Evolutionary conservation across 2,113 vertebrate genomes (phyloP), one percentile per base, ranked within the genome.

Genomic region (Calyptomena viridis): DNA sequence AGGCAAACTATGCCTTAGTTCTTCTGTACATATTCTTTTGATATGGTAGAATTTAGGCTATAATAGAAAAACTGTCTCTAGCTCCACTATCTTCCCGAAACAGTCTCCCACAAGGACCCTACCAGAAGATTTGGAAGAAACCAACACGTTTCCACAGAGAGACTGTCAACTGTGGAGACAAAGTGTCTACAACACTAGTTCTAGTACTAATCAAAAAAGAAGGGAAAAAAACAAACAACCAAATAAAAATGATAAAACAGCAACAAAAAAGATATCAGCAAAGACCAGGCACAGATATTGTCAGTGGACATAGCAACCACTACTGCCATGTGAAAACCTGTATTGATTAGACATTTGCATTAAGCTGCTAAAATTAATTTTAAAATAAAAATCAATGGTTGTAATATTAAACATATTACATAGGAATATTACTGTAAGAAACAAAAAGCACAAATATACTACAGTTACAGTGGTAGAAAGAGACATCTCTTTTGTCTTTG

Each of bases 211-310:
- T 31, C 5, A 33, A 78, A 63, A 47, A 79, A 59, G 11, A 11
- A 58, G 16, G 11, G 2, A 12, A 49, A 31, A 35, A 35, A 60
- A 4, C 1, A 58, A 75, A 21, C 3, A 5, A 67, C 9, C 17
- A 84, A 49, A 47, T 52, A 67, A 72, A 23, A 21, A 4, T 10
- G 62, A 46, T 1, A 69, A 44, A 71, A 47, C 6, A 52, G 53
- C 4, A 9, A n/a, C n/a, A 22, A 24, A 75, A 60, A 7, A 5
- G 13, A 6, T 5, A 42, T 27, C 8, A 33, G 13, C 0, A 1
- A 72, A 63, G 33, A 55, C 9, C 9, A 46, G 39, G 40, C 23
- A 77, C 15, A 47, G 33, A 46, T 73, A 28, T 6, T 20, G 1
- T 23, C 30, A 50, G 20, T 12, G 23, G 11, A 33, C 22, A 52